These are phyloP conservation scores for Drosophila obscura DNA, from an alignment of 1,140 invertebrate species.

Conservation along the genomic window DNA sequence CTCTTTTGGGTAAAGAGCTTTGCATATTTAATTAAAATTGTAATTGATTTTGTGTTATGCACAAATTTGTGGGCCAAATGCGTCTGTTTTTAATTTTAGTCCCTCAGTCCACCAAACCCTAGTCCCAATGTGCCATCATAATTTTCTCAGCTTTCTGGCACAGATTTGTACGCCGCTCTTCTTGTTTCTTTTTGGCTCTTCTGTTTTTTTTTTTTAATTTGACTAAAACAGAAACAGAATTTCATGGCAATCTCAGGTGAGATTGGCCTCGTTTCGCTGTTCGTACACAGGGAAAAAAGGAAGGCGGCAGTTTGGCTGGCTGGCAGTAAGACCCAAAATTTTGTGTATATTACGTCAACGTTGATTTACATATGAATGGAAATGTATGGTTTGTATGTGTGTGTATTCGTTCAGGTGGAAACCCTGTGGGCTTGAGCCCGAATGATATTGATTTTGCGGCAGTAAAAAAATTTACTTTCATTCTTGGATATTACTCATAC, in stretches of 20 bases:
- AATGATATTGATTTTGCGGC: slow-evolving; percentile 61
- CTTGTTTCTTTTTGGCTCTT: not conserved
- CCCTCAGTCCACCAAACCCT: slow-evolving; percentile 1
- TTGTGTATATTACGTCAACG: slow-evolving; percentile 56
- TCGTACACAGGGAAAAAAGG: slow-evolving; percentile 31
- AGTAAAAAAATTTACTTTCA: slow-evolving; percentile 45
- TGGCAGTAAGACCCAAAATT: not conserved
- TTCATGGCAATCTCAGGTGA: slow-evolving; percentile 74
- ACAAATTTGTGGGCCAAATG: slow-evolving; percentile 71
- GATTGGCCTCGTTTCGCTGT: slow-evolving; percentile 61
- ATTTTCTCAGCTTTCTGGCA: slow-evolving; percentile 74
- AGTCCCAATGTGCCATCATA: slow-evolving; percentile 73
- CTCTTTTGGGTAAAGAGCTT: slow-evolving; percentile 51
- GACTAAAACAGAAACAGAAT: slow-evolving; percentile 52
- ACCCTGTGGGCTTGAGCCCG: slow-evolving; percentile 28
- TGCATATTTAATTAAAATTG: slow-evolving; percentile 81
- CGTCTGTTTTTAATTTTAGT: slow-evolving; percentile 76
- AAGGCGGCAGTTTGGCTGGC: not conserved
- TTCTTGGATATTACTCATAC: slow-evolving; percentile 65
- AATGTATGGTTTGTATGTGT: slow-evolving; percentile 35
- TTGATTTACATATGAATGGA: slow-evolving; percentile 66
- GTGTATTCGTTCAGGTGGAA: slow-evolving; percentile 9
- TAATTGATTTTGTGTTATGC: slow-evolving; percentile 81
- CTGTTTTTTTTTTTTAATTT: slow-evolving; percentile 44
- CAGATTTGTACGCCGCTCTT: slow-evolving; percentile 51